Conservation (phyloP, 2,888 invertebrate genomes). For the Eupithecia subfuscata region DNA sequence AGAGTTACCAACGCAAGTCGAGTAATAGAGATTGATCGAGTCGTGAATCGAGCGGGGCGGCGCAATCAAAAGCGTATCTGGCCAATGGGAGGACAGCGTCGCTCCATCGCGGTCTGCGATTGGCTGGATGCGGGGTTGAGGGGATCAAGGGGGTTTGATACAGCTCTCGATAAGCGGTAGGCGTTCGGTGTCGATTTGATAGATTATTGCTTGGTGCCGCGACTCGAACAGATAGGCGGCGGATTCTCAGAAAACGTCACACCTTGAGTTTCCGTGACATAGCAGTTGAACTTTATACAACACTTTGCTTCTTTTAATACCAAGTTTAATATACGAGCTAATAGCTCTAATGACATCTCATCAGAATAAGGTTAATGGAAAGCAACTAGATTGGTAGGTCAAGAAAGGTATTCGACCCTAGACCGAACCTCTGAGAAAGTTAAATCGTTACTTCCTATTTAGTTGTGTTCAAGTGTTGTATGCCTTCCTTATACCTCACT, state of each 20-base stretch:
- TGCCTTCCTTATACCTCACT: not conserved
- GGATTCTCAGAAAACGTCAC: conserved; percentile 31
- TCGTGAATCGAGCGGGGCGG: conserved; percentile 79
- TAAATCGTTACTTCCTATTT: not conserved
- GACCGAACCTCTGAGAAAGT: not conserved
- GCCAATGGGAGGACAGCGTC: conserved; percentile 71
- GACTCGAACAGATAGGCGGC: conserved; percentile 48
- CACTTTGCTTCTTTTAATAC: conserved; percentile 22
- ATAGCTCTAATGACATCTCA: not conserved
- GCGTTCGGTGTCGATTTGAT: conserved; percentile 76
- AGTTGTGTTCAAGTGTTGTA: not conserved
- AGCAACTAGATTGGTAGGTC: not conserved
- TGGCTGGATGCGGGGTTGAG: conserved; percentile 74
- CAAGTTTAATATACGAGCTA: conserved; percentile 9
- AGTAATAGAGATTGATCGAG: conserved; percentile 81
- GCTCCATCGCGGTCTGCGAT: conserved; percentile 61
- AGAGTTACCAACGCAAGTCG: conserved; percentile 66
- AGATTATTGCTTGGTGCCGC: conserved; percentile 71
- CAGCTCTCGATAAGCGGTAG: conserved; percentile 79
- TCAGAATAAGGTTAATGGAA: not conserved
- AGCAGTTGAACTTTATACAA: conserved; percentile 23
- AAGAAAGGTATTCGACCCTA: not conserved
- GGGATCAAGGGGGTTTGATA: conserved; percentile 78
- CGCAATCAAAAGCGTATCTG: conserved; percentile 81
- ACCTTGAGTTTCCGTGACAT: conserved; percentile 38